Conservation (phyloP, 37 sponge, comb jelly and placozoan species). For the Agelas oroides region DNA sequence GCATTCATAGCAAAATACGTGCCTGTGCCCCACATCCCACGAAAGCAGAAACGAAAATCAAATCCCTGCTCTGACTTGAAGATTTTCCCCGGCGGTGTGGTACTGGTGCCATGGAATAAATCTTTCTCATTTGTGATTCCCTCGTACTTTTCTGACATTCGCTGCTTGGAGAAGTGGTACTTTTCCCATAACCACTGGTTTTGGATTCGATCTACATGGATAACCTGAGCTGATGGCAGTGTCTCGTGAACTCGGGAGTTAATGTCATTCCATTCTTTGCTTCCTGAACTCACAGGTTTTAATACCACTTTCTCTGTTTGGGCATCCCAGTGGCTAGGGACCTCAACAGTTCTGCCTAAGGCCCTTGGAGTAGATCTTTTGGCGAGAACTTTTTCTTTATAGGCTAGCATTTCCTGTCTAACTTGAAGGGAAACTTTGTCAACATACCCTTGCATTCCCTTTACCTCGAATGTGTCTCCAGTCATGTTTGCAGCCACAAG, state of each 20-base stretch:
- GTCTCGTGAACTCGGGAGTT: constrained; percentile 17
- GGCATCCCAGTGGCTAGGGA: constrained; percentile 8
- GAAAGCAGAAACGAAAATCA: constrained; percentile 63
- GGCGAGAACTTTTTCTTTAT: too few species aligned
- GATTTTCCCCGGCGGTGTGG: constrained; percentile 32
- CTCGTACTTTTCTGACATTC: constrained; percentile 48
- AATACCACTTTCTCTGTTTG: constrained; percentile 7
- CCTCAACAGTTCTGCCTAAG: neutral
- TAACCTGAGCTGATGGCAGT: constrained; percentile 15
- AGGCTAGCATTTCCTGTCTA: constrained; percentile 5
- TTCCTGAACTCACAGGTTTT: neutral
- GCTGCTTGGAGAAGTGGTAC: constrained; percentile 47
- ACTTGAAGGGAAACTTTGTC: neutral
- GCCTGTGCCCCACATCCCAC: constrained; percentile 73
- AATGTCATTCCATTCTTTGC: constrained; percentile 44
- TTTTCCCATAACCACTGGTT: constrained; percentile 67
- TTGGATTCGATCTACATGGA: constrained; percentile 59
- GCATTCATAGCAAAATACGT: constrained; percentile 84
- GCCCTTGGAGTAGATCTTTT: neutral
- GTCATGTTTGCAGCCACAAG: neutral
- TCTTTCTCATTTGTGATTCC: constrained; percentile 47
- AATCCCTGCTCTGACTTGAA: constrained; percentile 73
- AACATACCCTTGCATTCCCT: neutral
- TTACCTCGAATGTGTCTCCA: neutral
- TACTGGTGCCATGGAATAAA: constrained; percentile 75